These are phyloP conservation scores for Oncorhynchus keta DNA, from an alignment of 2,113 vertebrate species.

Conservation along the genomic window DNA sequence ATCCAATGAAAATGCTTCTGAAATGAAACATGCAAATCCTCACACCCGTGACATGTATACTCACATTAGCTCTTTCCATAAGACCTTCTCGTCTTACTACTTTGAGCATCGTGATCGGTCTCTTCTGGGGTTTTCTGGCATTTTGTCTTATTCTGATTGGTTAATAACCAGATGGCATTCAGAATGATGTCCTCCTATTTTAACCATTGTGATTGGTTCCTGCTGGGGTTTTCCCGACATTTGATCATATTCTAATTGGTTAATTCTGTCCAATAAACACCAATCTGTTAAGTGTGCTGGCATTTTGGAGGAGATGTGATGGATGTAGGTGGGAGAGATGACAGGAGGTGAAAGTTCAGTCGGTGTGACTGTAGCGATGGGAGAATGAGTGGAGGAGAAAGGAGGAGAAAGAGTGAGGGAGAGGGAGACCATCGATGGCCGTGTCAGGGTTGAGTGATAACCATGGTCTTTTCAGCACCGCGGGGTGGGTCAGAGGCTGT, in stretches of 20 bases:
- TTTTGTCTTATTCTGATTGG: conserved; percentile 45
- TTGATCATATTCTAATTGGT: conserved; percentile 36
- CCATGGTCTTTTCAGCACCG: conserved; percentile 65
- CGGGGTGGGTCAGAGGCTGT: conserved; percentile 59
- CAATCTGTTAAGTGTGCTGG: conserved; percentile 58
- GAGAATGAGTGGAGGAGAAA: conserved; percentile 21
- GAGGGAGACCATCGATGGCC: conserved; percentile 52
- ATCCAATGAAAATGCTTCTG: no score
- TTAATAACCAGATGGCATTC: not conserved
- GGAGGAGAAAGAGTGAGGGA: conserved; percentile 26
- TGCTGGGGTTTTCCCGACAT: conserved; percentile 59
- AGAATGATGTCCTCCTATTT: not conserved
- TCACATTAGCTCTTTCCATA: not conserved
- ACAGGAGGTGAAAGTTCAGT: conserved; percentile 54
- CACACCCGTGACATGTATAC: no score
- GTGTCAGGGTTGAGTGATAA: conserved; percentile 75
- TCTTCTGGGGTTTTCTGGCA: conserved; percentile 57
- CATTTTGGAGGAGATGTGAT: conserved; percentile 64
- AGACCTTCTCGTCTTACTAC: no score
- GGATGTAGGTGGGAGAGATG: conserved; percentile 64
- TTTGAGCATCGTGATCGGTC: conserved; percentile 17
- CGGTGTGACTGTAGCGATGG: conserved; percentile 41
- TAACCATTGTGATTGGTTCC: conserved; percentile 43
- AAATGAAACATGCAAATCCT: no score
- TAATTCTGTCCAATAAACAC: conserved; percentile 20